phyloP scores from a whole-genome alignment of 2,888 invertebrate species.

The Brachyopa scutellaris region DNA sequence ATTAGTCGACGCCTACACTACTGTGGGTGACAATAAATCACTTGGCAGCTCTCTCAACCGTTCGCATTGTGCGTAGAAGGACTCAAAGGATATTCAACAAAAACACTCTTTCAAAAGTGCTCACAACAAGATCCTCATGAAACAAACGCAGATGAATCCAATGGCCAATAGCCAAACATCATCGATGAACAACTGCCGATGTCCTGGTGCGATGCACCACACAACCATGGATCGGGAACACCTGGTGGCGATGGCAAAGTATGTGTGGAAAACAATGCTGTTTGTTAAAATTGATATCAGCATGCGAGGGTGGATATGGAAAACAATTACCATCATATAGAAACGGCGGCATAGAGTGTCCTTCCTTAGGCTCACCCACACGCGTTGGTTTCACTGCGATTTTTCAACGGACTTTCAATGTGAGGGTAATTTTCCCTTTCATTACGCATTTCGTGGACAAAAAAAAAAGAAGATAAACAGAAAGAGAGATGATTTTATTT shows the following conservation, averaged over 20 bases:
- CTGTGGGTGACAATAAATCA: constrained; percentile 66
- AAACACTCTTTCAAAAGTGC: constrained; percentile 58
- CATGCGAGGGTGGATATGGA: constrained; percentile 67
- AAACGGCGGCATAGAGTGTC: constrained; percentile 35
- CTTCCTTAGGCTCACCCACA: constrained; percentile 39
- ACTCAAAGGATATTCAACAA: constrained; percentile 56
- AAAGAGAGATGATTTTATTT: neutral
- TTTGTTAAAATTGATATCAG: constrained; percentile 17
- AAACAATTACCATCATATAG: constrained; percentile 44
- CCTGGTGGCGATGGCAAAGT: constrained; percentile 51
- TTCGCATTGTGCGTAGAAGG: constrained; percentile 45
- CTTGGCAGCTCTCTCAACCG: constrained; percentile 47
- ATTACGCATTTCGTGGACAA: constrained; percentile 46
- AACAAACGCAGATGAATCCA: constrained; percentile 66
- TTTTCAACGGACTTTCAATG: constrained; percentile 46
- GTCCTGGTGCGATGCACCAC: constrained; percentile 63
- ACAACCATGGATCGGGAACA: constrained; percentile 29
- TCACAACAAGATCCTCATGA: constrained; percentile 62
- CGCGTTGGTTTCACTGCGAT: constrained; percentile 25
- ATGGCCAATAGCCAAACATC: constrained; percentile 23
- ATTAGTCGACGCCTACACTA: constrained; percentile 73
- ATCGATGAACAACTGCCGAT: constrained; percentile 65
- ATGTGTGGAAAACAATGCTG: constrained; percentile 12
- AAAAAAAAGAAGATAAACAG: neutral
- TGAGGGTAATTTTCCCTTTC: constrained; percentile 54